A percentile compares a stretch with the other conserved stretches of the same genome.
phyloP scores from a whole-genome alignment of 53 echinoderm and acorn worm species.

The Temnopleurus reevesii region DNA sequence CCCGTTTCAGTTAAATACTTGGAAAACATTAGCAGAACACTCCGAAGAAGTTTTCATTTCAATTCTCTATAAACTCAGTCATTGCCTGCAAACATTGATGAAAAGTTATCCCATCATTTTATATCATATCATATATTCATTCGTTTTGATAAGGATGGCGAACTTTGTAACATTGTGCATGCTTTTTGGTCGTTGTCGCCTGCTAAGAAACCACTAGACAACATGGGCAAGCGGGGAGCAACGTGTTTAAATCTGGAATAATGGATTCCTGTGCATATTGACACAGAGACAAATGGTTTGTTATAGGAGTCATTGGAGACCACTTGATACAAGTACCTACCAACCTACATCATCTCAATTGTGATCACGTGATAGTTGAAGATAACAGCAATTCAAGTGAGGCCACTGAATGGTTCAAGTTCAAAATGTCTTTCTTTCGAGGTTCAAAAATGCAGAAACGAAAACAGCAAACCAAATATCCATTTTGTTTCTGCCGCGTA shows the following conservation, averaged over 20 bases:
- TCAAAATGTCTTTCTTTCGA: too few relatives aligned
- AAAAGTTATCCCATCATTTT: background rate
- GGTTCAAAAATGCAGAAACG: too few relatives aligned
- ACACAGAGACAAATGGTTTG: background rate
- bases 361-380: background rate
- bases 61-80: too few relatives aligned
- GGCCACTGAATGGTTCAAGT: too few relatives aligned
- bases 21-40: too few relatives aligned
- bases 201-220: background rate
- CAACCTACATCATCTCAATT: background rate
- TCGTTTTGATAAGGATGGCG: too few relatives aligned
- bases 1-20: too few relatives aligned
- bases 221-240: background rate
- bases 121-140: too few relatives aligned
- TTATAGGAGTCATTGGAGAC: slow-evolving; percentile 21
- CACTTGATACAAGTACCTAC: background rate
- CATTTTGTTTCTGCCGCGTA: too few relatives aligned
- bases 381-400: too few relatives aligned
- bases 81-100: background rate
- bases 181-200: background rate
- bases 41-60: too few relatives aligned
- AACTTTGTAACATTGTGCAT: background rate
- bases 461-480: background rate
- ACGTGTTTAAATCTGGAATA: slow-evolving; percentile 34
- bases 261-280: slow-evolving; percentile 29